Evolutionary conservation across 2,888 invertebrate genomes (phyloP), one percentile per base, ranked within the genome.

Genomic region (Morpho achilles): DNA sequence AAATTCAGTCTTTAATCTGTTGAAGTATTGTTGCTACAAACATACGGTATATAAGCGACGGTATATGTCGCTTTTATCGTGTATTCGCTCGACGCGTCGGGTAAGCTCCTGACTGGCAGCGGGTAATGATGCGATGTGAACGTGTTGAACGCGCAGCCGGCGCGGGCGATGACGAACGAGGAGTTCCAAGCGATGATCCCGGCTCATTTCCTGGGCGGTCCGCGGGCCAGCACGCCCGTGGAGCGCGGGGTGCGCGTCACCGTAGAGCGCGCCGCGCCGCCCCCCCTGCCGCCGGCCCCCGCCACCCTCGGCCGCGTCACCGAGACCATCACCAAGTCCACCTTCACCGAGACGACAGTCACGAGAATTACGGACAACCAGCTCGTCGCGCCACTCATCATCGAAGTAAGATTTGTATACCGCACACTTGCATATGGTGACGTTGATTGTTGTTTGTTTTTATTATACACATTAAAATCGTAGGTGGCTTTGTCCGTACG

Each of bases 121-220:
- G 45, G 45, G 45, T 45, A 47, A 8, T 80, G 78, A 80, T 80
- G 70, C 75, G 82, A 87, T 87, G 88, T 87, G 89, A 87, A 84
- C 89, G 89, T 88, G 88, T 88, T 85, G 81, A 86, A 74, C 84
- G 84, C 77, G 79, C 92, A 93, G 93, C 92, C 92, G 76, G 93
- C 95, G 90, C 94, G 95, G 91, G 96, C 97, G 84, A 94, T 97
- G 92, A 96, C 96, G 91, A 96, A 94, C 93, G 96, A 96, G 92
- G 96, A 97, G 92, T 97, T 97, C 93, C 96, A 96, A 94, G 96
- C 97, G 91, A 96, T 97, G 96, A 97, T 97, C 77, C 97, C 97
- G 76, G 94, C 96, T 80, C 97, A 96, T 91, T 97, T 97, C 94
- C 94, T 96, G 70, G 85, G 84, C 69, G 86, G 84, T 76, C 70